Evolutionary conservation across 35 echinoderm and acorn worm species (phyloP), one percentile per base, ranked within the genome.

Genomic region (Strongylocentrotus purpuratus): DNA sequence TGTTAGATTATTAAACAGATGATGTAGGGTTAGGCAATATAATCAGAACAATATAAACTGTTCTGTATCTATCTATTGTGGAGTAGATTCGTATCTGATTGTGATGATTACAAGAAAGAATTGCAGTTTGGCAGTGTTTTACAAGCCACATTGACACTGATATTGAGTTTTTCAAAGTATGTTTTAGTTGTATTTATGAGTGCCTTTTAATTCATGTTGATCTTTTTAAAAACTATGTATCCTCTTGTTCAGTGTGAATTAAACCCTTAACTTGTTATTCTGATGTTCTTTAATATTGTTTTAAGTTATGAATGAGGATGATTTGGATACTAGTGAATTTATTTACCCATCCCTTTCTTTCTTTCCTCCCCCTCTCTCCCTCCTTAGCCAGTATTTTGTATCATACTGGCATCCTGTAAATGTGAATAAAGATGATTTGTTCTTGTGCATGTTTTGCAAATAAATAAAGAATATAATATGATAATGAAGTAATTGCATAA

Each of bases 371-470:
- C n/a, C 61, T 71, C 60, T 15, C 60, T 25, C 61, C 60, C 60
- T 25, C 61, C 17, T 22, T 22, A 78, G 20, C 65, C 65, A 78
- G 65, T 78, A n/a, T n/a, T 78, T 78, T 78, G 22, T 78, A 28
- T 78, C 20, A 78, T 78, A 78, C 28, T 78, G 20, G 28, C 25
- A 78, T 78, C 20, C 18, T 78, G 65, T 78, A 28, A 7, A 78
- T 78, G 65, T 78, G 65, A 78, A 25, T 25, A 25, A 71, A 20
- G 18, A 71, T 78, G 65, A 78, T 55, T 55, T 55, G 65, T 78
- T 78, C 65, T 78, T 78, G 65, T 78, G 65, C 65, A 78, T 78
- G 65, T 78, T n/a, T 78, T 78, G 65, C 65, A 78, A 78, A 78
- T n/a, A n/a, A n/a, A n/a, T 78, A 78, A 78, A 78, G 65, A 78